Conservation (phyloP, 2,113 vertebrate genomes). For the Conger conger region DNA sequence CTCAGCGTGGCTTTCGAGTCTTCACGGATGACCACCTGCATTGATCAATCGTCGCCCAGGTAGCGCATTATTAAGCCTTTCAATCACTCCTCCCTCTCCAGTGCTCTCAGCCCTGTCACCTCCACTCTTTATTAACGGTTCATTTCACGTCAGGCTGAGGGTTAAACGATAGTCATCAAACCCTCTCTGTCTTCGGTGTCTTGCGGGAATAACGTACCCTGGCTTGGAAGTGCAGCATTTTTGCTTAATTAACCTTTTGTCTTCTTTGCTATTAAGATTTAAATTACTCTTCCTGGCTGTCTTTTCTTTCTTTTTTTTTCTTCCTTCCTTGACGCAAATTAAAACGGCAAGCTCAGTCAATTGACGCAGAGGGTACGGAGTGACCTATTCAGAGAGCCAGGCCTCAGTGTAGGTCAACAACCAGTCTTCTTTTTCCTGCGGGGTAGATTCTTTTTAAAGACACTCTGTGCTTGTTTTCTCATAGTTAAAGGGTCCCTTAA, state of each 20-base stretch:
- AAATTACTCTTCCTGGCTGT: slow-evolving; percentile 22
- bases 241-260: slow-evolving; percentile 53
- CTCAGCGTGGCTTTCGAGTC: not conserved
- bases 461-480: too few species aligned
- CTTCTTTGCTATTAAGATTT: slow-evolving; percentile 44
- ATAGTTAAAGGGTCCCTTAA: too few species aligned
- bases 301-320: slow-evolving; percentile 7
- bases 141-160: slow-evolving; percentile 29
- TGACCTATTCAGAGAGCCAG: slow-evolving; percentile 13
- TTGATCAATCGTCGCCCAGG: slow-evolving; percentile 12
- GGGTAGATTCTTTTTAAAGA: too few species aligned
- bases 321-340: slow-evolving; percentile 28
- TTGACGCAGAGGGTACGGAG: slow-evolving; percentile 15
- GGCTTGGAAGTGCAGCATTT: slow-evolving; percentile 21
- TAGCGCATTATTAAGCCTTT: slow-evolving; percentile 23
- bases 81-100: not conserved
- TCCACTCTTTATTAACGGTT: slow-evolving; percentile 30
- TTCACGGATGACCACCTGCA: not conserved
- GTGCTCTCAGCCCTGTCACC: slow-evolving; percentile 17
- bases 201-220: slow-evolving; percentile 30
- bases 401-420: slow-evolving; percentile 2
- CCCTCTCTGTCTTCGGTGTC: slow-evolving; percentile 22
- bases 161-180: slow-evolving; percentile 42
- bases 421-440: not conserved
- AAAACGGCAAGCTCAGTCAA: slow-evolving; percentile 26